Base-by-base conservation (phyloP, 2,797 vertebrate genomes). In the Brotula barbata region DNA sequence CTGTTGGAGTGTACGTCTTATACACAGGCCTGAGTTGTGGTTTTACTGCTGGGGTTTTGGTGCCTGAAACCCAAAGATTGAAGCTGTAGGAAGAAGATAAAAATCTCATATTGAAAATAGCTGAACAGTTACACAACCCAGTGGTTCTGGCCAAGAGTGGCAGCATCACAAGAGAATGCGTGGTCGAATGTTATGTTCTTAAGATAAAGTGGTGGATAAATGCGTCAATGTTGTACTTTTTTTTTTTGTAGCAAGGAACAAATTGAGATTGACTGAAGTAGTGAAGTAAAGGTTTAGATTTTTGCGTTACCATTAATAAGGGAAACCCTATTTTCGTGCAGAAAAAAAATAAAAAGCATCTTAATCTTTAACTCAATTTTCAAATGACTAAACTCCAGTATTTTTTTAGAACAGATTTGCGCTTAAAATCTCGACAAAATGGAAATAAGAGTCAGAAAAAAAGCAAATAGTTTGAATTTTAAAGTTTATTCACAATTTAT, bases 401-500 rank as follows among this genome's bases (percentile, higher is more conserved):
- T 28, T 28, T 28, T 28, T 28, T 28, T 4, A 22, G n/a, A 37
- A 16, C 3, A 6, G 5, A 39, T 41, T 33, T 1, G 7, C 12
- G 22, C 6, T 17, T 22, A 23, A 48, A 19, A 15, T 65, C 15
- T 36, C 36, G 55, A 40, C 6, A 47, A 13, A 58, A 54, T 2
- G 6, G 12, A 40, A 15, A 69, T 59, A 41, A 58, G 45, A 2
- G 17, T 11, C 31, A 76, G 28, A 64, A 5, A n/a, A 2, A 60
- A 41, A 56, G 21, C 42, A n/a, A 50, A 15, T 17, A 16, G 52
- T 47, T 51, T 87, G 65, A 81, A 79, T 77, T 84, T 72, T 42
- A 82, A 78, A 80, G 67, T 90, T 90, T 92, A 91, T 92, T 90
- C 84, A 91, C 86, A 90, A 81, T 87, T 85, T 89, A 53, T 84